Percentiles rank a stretch among this genome's conserved stretches.
phyloP scores from a whole-genome alignment of 2,113 vertebrate species.

The Nerophis lumbriciformis region DNA sequence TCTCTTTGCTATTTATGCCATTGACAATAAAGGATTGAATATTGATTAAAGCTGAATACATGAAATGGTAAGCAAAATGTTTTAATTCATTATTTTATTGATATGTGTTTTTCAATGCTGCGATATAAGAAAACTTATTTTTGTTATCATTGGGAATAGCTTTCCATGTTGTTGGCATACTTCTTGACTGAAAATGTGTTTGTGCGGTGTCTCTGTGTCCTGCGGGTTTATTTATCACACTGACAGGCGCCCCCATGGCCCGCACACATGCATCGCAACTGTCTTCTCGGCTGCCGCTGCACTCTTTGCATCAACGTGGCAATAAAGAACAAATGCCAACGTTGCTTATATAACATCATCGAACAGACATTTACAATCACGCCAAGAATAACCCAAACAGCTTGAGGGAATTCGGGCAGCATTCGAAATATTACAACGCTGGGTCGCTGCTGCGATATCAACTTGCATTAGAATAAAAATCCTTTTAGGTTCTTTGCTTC shows the following conservation, averaged over 20 bases:
- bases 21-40: too few species aligned
- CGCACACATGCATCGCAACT: not conserved
- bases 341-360: not conserved
- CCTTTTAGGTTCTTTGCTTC: not conserved
- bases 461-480: not conserved
- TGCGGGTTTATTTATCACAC: not conserved
- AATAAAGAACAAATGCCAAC: not conserved
- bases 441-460: not conserved
- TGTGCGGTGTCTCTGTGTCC: constrained; percentile 1
- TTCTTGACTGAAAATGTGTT: not conserved
- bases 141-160: too few species aligned
- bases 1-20: too few species aligned
- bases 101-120: too few species aligned
- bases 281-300: not conserved
- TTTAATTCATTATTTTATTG: too few species aligned
- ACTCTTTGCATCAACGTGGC: not conserved
- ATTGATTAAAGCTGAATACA: too few species aligned
- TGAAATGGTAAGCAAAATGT: too few species aligned
- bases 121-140: too few species aligned
- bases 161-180: too few species aligned
- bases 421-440: not conserved
- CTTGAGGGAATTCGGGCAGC: not conserved
- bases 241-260: constrained; percentile 15
- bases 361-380: not conserved
- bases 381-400: not conserved